Conservation (phyloP, 2,113 vertebrate genomes). For the Pristiophorus japonicus region DNA sequence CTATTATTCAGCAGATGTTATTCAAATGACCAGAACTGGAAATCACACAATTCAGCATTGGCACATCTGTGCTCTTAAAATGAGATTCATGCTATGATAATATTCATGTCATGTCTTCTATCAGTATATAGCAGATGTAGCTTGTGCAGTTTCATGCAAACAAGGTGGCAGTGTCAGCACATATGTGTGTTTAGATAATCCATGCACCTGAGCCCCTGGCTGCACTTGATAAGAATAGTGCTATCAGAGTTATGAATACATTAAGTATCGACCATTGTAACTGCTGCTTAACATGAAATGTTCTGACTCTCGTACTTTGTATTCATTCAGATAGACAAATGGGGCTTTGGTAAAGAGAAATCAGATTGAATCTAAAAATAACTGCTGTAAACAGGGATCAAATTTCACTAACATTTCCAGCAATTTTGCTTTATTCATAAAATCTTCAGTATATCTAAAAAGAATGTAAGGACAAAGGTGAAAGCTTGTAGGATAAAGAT, state of each 20-base stretch:
- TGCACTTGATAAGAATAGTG: neutral
- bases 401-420: neutral
- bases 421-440: neutral
- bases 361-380: neutral
- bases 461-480: neutral
- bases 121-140: neutral
- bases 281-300: neutral
- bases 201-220: neutral
- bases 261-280: neutral
- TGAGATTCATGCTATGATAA: neutral
- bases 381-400: conserved; percentile 4
- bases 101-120: conserved; percentile 3
- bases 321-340: neutral
- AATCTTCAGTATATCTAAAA: neutral
- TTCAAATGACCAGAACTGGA: neutral
- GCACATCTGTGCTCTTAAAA: neutral
- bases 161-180: neutral
- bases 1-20: neutral
- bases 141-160: conserved; percentile 15
- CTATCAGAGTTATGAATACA: neutral
- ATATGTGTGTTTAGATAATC: neutral
- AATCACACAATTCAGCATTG: neutral
- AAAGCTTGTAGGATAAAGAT: neutral
- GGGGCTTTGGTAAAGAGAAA: neutral
- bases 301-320: neutral